These are phyloP conservation scores for Empis stercorea DNA, from an alignment of 2,888 invertebrate genomes.

Conservation along the genomic window DNA sequence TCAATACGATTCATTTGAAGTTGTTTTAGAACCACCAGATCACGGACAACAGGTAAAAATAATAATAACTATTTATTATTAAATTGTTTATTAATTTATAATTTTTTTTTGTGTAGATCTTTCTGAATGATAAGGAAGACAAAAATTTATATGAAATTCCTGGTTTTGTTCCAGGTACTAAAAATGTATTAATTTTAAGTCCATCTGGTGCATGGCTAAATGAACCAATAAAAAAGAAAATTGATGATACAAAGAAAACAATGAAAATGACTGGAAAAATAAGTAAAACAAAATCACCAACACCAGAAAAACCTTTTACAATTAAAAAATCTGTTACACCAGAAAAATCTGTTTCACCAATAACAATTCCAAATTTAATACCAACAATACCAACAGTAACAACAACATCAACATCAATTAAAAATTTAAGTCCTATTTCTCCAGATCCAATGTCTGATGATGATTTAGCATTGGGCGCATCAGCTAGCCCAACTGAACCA, in stretches of 20 bases:
- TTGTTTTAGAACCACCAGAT: slow-evolving; percentile 26
- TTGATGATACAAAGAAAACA: not conserved
- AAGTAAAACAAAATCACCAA: not conserved
- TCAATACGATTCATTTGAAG: slow-evolving; percentile 28
- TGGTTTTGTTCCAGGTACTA: slow-evolving; percentile 25
- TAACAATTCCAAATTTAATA: slow-evolving; percentile 7
- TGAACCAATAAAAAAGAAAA: not conserved
- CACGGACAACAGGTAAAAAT: not conserved
- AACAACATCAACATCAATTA: slow-evolving; percentile 5
- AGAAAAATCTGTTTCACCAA: slow-evolving; percentile 8
- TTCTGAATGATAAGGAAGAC: slow-evolving; percentile 24
- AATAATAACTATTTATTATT: not conserved
- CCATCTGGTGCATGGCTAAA: slow-evolving; percentile 25
- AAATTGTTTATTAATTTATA: slow-evolving; percentile 4
- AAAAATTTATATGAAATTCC: slow-evolving; percentile 23
- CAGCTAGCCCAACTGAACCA: slow-evolving; percentile 34
- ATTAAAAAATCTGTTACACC: not conserved
- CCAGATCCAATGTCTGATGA: slow-evolving; percentile 20
- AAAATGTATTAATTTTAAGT: slow-evolving; percentile 27
- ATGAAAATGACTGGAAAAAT: slow-evolving; percentile 4
- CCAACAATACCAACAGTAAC: slow-evolving; percentile 9
- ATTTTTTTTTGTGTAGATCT: slow-evolving; percentile 19
- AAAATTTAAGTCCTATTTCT: slow-evolving; percentile 24
- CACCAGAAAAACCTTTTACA: not conserved
- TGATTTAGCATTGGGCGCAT: slow-evolving; percentile 24